Evolutionary conservation across 1,140 invertebrate genomes (phyloP).

Genomic region (Meloidogyne hapla): DNA sequence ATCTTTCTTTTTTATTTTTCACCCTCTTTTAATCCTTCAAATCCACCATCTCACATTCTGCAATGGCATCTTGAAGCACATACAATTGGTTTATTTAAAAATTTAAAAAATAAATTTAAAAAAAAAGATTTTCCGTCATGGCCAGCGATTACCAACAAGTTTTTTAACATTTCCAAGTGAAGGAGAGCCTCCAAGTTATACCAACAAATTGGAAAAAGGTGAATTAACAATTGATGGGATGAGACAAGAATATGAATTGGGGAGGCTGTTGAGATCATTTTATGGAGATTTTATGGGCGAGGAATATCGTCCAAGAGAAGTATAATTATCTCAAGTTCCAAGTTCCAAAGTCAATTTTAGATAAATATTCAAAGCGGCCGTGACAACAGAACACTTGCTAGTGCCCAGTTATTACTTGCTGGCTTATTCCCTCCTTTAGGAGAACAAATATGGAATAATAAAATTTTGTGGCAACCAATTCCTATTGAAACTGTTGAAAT

Average conservation of each 20-base stretch:
- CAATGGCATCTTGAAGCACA: neutral
- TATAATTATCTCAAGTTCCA: conserved; percentile 8
- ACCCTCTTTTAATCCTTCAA: neutral
- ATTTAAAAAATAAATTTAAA: neutral
- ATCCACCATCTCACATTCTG: neutral
- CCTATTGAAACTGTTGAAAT: conserved; percentile 22
- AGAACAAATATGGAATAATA: conserved; percentile 37
- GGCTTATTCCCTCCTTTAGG: conserved; percentile 28
- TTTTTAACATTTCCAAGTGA: conserved; percentile 38
- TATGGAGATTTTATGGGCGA: conserved; percentile 33
- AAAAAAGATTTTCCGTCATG: conserved; percentile 38
- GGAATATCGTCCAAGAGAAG: conserved; percentile 22
- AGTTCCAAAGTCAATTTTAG: conserved; percentile 19
- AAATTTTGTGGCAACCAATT: conserved; percentile 36
- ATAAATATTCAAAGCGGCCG: conserved; percentile 23
- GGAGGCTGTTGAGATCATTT: conserved; percentile 15
- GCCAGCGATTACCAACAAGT: conserved; percentile 35
- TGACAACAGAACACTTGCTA: conserved; percentile 40
- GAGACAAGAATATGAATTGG: conserved; percentile 30
- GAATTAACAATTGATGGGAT: conserved; percentile 37
- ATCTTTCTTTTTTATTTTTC: neutral
- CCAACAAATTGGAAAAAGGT: conserved; percentile 31
- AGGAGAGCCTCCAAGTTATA: neutral
- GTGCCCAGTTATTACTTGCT: conserved; percentile 36
- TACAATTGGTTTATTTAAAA: neutral